Conservation (phyloP, 2,113 vertebrate species). For the Brachypteracias leptosomus region DNA sequence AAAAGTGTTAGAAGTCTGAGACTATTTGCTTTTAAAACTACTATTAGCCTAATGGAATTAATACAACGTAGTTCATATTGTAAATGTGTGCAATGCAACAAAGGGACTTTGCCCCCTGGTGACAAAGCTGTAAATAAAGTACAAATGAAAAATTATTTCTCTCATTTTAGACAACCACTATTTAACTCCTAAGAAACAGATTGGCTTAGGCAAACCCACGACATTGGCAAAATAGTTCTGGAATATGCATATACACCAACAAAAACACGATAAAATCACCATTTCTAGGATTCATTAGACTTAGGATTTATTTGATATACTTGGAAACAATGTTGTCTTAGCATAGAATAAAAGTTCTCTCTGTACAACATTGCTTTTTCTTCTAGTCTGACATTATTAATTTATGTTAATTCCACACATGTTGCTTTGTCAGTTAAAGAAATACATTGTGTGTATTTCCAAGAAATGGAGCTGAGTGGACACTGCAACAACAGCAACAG, state of each 20-base stretch:
- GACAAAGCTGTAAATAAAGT: neutral
- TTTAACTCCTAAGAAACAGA: neutral
- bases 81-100: neutral
- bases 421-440: neutral
- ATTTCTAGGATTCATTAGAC: neutral
- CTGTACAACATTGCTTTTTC: neutral
- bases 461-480: neutral
- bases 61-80: neutral
- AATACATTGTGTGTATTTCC: neutral
- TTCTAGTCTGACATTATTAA: neutral
- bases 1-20: neutral
- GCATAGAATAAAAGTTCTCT: neutral
- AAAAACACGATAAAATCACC: neutral
- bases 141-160: neutral
- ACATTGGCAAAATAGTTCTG: neutral
- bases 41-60: neutral
- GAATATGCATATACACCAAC: neutral
- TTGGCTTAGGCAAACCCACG: neutral
- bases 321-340: neutral
- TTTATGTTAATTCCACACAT: neutral
- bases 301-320: neutral
- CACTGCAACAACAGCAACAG: neutral
- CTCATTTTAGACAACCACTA: neutral
- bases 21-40: neutral
- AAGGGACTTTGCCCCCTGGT: neutral